These are phyloP conservation scores for Pyrgus malvae DNA, from an alignment of 2,888 invertebrate genomes.

Conservation along the genomic window DNA sequence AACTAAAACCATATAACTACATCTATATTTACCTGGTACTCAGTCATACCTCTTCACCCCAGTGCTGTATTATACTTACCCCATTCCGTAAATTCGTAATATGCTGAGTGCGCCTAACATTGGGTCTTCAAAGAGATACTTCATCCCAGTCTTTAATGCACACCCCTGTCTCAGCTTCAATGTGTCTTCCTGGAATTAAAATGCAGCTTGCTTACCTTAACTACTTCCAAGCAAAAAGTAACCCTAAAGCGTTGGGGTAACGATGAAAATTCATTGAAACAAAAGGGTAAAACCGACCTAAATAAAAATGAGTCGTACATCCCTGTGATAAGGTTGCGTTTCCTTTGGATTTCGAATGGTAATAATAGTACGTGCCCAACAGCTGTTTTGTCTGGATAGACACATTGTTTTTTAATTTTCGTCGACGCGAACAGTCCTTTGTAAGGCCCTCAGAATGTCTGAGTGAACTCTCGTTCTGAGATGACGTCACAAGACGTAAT, in stretches of 20 bases:
- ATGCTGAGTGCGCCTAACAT: conserved; percentile 20
- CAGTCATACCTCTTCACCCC: conserved; percentile 4
- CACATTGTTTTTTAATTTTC: conserved; percentile 59
- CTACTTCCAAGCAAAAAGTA: background rate
- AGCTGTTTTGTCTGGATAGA: conserved; percentile 62
- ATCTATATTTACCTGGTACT: background rate
- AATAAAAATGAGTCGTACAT: background rate
- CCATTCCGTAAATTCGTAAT: conserved; percentile 24
- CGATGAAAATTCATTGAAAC: background rate
- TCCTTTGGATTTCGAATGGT: background rate
- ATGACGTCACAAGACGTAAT: conserved; percentile 22
- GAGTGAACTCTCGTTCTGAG: conserved; percentile 16
- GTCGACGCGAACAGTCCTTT: conserved; percentile 48
- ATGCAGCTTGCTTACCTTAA: conserved; percentile 26
- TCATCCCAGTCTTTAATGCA: conserved; percentile 46
- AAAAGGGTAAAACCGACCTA: no score
- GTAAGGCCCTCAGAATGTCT: conserved; percentile 28
- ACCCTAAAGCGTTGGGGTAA: background rate
- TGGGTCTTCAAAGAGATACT: conserved; percentile 19
- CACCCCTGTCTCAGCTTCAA: conserved; percentile 49
- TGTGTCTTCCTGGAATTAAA: conserved; percentile 43
- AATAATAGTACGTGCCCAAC: conserved; percentile 57
- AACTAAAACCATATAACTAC: background rate
- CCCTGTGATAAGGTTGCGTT: background rate
- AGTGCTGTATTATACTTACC: conserved; percentile 11